These are phyloP conservation scores for Phylloscopus collybita DNA, from an alignment of 2,797 vertebrate genomes.

Conservation along the genomic window DNA sequence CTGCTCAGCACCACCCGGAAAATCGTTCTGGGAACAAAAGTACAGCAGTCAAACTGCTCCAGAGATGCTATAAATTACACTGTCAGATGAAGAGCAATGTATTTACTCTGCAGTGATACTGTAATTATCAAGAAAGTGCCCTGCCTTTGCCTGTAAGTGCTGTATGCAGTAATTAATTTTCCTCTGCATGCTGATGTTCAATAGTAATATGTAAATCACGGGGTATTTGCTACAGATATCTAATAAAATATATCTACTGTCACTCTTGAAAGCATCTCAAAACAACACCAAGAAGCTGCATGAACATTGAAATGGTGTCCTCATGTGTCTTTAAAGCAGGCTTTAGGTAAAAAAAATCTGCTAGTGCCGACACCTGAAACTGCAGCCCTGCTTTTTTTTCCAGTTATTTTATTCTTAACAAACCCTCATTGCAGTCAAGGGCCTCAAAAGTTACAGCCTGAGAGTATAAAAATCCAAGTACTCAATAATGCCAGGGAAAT, in stretches of 20 bases:
- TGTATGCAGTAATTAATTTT: constrained; percentile 29
- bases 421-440: neutral
- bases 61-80: constrained; percentile 29
- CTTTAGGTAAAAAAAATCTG: neutral
- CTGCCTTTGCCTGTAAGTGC: constrained; percentile 21
- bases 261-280: neutral
- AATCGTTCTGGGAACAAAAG: neutral
- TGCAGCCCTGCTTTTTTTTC: neutral
- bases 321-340: neutral
- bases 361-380: neutral
- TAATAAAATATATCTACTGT: neutral
- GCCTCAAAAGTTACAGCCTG: neutral
- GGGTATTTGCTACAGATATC: neutral
- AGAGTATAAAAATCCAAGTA: fast-evolving
- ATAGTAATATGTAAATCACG: neutral
- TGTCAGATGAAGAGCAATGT: neutral
- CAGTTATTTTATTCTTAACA: neutral
- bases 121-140: constrained; percentile 25
- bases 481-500: fast-evolving
- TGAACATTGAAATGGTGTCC: neutral
- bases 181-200: neutral
- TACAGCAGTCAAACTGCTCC: neutral
- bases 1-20: neutral
- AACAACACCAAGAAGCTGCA: neutral
- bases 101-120: constrained; percentile 42